Evolutionary conservation across 2,113 vertebrate species (phyloP).

Genomic region (Cichladusa arquata): DNA sequence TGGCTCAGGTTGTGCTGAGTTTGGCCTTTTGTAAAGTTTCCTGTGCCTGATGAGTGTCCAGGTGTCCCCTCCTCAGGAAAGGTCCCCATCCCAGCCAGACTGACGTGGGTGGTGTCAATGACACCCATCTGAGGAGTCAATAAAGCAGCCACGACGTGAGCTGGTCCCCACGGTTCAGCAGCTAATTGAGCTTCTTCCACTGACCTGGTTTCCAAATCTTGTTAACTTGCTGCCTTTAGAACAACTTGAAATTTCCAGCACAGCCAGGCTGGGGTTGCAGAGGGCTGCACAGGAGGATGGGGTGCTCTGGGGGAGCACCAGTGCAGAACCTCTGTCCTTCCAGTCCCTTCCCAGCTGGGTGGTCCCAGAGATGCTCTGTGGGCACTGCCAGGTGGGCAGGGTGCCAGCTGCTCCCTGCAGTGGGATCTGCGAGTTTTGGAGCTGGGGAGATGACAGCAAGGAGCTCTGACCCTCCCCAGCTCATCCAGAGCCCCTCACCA

Average conservation of each 20-base stretch:
- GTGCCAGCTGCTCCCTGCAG: neutral
- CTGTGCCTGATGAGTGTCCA: rapidly evolving
- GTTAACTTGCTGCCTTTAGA: constrained; percentile 44
- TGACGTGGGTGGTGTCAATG: neutral
- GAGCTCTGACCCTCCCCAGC: neutral
- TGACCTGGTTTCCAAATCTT: constrained; percentile 65
- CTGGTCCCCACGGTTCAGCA: constrained; percentile 33
- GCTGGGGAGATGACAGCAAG: neutral
- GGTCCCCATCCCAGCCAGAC: rapidly evolving
- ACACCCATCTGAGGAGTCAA: neutral
- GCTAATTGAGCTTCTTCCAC: constrained; percentile 47
- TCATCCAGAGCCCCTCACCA: neutral
- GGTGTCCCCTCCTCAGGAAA: neutral
- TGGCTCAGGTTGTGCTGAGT: rapidly evolving
- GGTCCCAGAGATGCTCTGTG: neutral
- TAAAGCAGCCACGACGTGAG: neutral
- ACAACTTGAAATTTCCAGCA: constrained; percentile 14
- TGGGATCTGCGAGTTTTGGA: neutral
- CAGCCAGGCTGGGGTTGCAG: neutral
- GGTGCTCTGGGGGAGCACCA: neutral
- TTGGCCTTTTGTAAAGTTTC: neutral
- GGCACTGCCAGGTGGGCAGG: neutral
- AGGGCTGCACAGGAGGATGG: neutral
- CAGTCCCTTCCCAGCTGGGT: neutral
- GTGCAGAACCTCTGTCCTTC: neutral